Evolutionary conservation across 2,797 vertebrate species (phyloP).

Genomic region (Liasis olivaceus): DNA sequence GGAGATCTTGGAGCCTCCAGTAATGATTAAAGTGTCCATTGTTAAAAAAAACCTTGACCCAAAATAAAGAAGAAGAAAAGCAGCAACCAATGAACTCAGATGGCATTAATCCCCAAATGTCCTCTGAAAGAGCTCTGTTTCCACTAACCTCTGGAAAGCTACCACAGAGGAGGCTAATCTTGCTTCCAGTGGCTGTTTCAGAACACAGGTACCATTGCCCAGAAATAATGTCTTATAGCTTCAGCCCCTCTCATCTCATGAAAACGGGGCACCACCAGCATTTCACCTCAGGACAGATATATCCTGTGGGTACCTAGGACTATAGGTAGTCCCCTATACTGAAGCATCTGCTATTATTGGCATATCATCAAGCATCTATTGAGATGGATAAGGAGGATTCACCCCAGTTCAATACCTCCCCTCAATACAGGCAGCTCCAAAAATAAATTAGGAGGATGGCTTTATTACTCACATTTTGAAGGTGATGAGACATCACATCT

Average conservation of each 20-base stretch:
- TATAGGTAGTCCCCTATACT: not conserved
- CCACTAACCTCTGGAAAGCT: not conserved
- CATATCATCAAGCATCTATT: not conserved
- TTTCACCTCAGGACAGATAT: not conserved
- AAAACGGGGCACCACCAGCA: not conserved
- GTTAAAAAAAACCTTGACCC: not conserved
- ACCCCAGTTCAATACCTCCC: too few species aligned
- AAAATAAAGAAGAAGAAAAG: not conserved
- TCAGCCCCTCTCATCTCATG: not conserved
- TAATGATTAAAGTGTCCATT: not conserved
- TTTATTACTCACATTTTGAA: not conserved
- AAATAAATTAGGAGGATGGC: not conserved
- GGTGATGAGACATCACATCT: not conserved
- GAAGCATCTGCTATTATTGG: not conserved
- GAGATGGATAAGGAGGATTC: not conserved
- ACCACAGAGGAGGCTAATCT: not conserved
- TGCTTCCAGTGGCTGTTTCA: not conserved
- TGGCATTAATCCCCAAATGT: not conserved
- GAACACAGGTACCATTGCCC: not conserved
- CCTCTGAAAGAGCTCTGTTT: not conserved
- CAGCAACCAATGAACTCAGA: not conserved
- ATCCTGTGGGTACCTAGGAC: not conserved
- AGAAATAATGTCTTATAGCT: not conserved
- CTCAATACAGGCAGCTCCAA: not conserved
- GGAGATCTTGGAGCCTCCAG: not conserved